Percentiles rank a stretch among this genome's conserved stretches.
These are phyloP conservation scores for Lepidocolaptes lacrymiger DNA, from an alignment of 2,797 vertebrate species.

Conservation along the genomic window DNA sequence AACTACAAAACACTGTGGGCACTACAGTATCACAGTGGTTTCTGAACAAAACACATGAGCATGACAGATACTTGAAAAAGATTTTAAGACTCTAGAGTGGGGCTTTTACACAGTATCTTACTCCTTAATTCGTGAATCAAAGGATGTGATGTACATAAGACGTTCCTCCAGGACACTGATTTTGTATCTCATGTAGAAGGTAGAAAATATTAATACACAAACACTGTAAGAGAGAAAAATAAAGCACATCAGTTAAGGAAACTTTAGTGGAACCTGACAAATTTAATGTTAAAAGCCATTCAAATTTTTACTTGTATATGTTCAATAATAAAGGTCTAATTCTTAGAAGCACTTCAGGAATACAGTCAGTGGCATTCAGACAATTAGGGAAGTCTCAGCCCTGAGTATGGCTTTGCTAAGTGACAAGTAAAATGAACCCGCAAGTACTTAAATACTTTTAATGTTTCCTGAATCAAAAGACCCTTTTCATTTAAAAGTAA, in stretches of 20 bases:
- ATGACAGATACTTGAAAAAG: not conserved
- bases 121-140: constrained; percentile 80
- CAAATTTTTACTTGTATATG: not conserved
- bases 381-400: not conserved
- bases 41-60: not conserved
- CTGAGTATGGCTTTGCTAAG: not conserved
- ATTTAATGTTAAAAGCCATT: not conserved
- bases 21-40: not conserved
- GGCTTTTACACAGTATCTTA: constrained; percentile 71
- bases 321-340: not conserved
- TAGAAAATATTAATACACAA: constrained; percentile 87
- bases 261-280: not conserved
- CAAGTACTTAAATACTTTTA: not conserved
- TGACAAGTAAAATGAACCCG: not conserved
- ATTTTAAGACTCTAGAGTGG: not conserved
- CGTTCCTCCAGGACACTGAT: constrained; percentile 87
- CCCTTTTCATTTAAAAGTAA: not conserved
- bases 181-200: constrained; percentile 91
- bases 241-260: not conserved
- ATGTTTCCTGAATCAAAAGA: not conserved
- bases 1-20: not conserved
- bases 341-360: not conserved
- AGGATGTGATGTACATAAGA: constrained; percentile 80
- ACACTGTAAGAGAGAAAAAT: constrained; percentile 78
- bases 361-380: not conserved